A percentile compares a stretch with the other conserved stretches of the same genome.
Evolutionary conservation across 1,140 invertebrate genomes (phyloP).

Genomic region (Scaptomyza graminum): DNA sequence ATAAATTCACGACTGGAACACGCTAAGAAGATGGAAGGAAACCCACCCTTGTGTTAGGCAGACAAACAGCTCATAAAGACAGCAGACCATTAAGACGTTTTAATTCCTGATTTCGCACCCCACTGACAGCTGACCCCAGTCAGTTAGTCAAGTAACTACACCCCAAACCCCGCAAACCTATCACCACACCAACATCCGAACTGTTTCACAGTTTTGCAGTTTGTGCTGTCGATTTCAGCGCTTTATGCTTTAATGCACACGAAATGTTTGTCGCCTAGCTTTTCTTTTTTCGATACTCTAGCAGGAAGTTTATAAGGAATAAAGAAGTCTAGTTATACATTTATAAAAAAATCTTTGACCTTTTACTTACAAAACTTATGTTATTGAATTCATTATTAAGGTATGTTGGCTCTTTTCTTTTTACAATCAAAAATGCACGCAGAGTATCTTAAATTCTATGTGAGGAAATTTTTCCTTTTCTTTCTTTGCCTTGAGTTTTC

Average conservation of each 20-base stretch:
- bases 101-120: constrained; percentile 83
- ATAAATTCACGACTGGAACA: constrained; percentile 1
- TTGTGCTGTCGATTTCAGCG: constrained; percentile 68
- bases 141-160: neutral
- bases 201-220: constrained; percentile 37
- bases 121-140: constrained; percentile 36
- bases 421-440: neutral
- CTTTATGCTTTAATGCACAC: constrained; percentile 48
- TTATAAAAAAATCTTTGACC: too few species aligned
- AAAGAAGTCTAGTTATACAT: too few species aligned
- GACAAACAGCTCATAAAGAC: constrained; percentile 65
- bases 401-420: neutral
- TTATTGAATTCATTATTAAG: too few species aligned
- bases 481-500: constrained; percentile 33
- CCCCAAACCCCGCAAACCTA: constrained; percentile 1
- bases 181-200: neutral
- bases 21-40: constrained; percentile 7
- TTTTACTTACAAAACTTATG: too few species aligned
- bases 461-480: neutral
- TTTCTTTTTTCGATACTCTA: constrained; percentile 18
- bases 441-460: constrained; percentile 22
- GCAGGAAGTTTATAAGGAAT: neutral
- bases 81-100: constrained; percentile 76
- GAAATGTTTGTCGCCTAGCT: constrained; percentile 30
- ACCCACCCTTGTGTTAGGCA: constrained; percentile 28